Evolutionary conservation across 2,888 invertebrate genomes (phyloP), one percentile per base, ranked within the genome.

Genomic region (Hipparchia semele): DNA sequence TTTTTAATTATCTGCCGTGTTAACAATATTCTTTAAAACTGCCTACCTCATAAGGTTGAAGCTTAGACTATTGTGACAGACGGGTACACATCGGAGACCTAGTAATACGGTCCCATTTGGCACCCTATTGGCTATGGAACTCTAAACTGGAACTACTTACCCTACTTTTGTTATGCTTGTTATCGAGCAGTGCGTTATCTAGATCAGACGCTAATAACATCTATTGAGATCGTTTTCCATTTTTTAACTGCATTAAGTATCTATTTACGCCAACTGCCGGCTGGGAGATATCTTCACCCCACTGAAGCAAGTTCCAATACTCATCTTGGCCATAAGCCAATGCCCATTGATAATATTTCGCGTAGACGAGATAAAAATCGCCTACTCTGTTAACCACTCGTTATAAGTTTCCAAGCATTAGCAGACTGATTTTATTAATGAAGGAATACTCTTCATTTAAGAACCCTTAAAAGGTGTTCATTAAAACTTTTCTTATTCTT

Each of bases 311-410:
- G 78, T 80, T 80, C 82, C 81, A 80, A 82, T 81, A 78, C 82
- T 80, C 80, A 79, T 79, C 74, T 88, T 92, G 92, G 92, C 88
- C 45, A 68, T 72, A 51, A 75, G 87, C 92, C 92, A 92, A 80
- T 82, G 53, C 80, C 81, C 84, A 84, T 83, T 86, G 87, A 89
- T 88, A 90, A 87, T 85, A 89, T 86, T 86, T 80, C 80, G 79
- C 80, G 80, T 80, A 82, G 83, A 85, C 82, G 82, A 84, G 87
- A 88, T 86, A 88, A 87, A 87, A 88, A 86, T 82, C 78, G 78
- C 80, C 80, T 83, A 80, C 81, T 80, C 81, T 79, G 82, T 77
- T 79, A 83, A 79, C 80, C 74, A 80, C 74, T 81, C 82, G 80
- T 82, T 79, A 69, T 80, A 73, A 68, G 70, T 49, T 62, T 61